Percentiles rank a stretch among this genome's conserved stretches.
These are phyloP conservation scores for Nipponacmea schrenckii DNA, from an alignment of 2,888 invertebrate genomes.

Conservation along the genomic window DNA sequence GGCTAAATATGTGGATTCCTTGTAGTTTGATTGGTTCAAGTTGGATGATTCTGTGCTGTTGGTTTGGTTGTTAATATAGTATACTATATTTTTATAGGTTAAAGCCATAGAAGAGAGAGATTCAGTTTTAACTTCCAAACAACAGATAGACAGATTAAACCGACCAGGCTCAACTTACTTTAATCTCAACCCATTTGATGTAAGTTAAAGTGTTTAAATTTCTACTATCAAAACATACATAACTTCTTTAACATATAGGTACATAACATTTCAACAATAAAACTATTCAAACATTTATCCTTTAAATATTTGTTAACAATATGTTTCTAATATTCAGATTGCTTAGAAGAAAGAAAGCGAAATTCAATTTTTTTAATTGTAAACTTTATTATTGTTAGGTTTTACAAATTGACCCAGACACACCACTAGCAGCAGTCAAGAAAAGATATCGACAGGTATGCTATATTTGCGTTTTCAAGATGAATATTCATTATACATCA, in stretches of 20 bases:
- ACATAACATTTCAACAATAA: too few relatives aligned
- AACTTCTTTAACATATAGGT: too few relatives aligned
- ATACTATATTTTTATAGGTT: conserved; percentile 75
- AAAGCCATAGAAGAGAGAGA: conserved; percentile 99
- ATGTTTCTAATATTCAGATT: too few relatives aligned
- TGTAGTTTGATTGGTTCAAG: too few relatives aligned
- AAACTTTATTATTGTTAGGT: conserved; percentile 50
- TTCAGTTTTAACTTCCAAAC: conserved; percentile 93
- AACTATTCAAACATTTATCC: too few relatives aligned
- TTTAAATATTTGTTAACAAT: too few relatives aligned
- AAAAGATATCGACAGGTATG: conserved; percentile 89
- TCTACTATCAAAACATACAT: not conserved
- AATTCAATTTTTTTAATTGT: conserved; percentile 12
- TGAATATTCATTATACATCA: too few relatives aligned
- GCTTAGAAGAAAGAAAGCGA: too few relatives aligned
- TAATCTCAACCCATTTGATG: conserved; percentile 89
- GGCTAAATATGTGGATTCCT: too few relatives aligned
- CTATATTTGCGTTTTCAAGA: too few relatives aligned
- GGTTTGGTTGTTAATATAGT: too few relatives aligned
- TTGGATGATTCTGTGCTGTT: too few relatives aligned
- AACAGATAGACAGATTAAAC: conserved; percentile 95
- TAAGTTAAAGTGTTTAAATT: conserved; percentile 41
- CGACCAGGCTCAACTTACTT: conserved; percentile 98
- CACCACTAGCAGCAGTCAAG: conserved; percentile 89
- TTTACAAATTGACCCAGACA: conserved; percentile 80